These are phyloP conservation scores for Meloidogyne floridensis DNA, from an alignment of 1,140 invertebrate species.

Conservation along the genomic window DNA sequence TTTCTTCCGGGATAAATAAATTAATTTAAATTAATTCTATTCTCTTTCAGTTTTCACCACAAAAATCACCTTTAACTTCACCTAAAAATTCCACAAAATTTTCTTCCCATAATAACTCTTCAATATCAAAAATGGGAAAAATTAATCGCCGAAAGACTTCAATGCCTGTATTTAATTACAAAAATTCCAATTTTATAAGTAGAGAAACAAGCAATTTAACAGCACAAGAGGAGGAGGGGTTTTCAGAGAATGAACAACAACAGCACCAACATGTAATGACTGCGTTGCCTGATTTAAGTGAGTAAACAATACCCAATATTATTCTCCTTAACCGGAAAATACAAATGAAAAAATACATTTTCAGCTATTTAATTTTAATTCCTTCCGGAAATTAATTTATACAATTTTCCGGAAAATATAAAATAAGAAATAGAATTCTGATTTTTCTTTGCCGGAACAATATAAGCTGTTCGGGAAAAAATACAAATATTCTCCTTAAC, in stretches of 20 bases:
- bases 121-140: neutral
- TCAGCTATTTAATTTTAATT: no score
- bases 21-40: neutral
- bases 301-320: neutral
- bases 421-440: no score
- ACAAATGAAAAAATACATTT: no score
- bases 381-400: no score
- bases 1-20: neutral
- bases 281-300: conserved; percentile 57
- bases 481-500: no score
- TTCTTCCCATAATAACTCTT: neutral
- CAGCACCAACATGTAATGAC: conserved; percentile 51
- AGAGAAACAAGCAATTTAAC: neutral
- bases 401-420: no score
- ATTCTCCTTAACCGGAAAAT: no score
- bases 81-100: neutral
- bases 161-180: neutral
- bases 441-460: no score
- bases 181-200: neutral
- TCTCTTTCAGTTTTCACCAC: neutral
- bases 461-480: no score
- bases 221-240: neutral
- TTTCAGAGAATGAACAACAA: neutral
- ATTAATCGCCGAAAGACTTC: neutral
- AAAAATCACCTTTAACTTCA: neutral